A percentile compares a stretch with the other conserved stretches of the same genome.
Evolutionary conservation across 2,888 invertebrate species (phyloP).

Genomic region (Meloe dianella): DNA sequence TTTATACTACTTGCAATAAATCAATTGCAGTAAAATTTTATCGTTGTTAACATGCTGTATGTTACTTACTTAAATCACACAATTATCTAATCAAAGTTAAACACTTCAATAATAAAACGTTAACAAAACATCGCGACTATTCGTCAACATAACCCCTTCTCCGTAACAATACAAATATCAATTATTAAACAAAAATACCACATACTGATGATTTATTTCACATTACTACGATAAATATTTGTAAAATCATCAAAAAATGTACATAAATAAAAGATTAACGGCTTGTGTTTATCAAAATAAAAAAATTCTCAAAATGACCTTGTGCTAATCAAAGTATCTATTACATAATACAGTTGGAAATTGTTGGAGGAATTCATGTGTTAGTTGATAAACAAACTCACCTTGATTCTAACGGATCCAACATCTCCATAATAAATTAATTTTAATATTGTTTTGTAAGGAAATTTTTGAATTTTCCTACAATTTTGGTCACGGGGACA

Average conservation of each 20-base stretch:
- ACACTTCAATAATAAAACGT: neutral
- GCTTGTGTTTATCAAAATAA: constrained; percentile 17
- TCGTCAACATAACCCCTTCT: constrained; percentile 30
- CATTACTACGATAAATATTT: constrained; percentile 28
- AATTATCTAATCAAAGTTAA: constrained; percentile 1
- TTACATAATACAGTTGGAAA: constrained; percentile 45
- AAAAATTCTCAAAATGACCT: constrained; percentile 36
- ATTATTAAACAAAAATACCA: neutral
- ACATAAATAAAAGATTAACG: constrained; percentile 18
- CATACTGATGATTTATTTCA: neutral
- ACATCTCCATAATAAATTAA: constrained; percentile 63
- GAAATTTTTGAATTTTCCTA: constrained; percentile 70
- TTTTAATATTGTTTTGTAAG: constrained; percentile 52
- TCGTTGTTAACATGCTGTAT: neutral
- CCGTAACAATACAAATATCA: constrained; percentile 33
- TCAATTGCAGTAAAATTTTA: no score
- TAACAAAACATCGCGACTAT: neutral
- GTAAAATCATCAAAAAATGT: constrained; percentile 34
- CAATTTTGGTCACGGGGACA: constrained; percentile 77
- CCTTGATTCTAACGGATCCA: constrained; percentile 70
- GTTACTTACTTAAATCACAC: neutral
- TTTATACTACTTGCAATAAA: no score
- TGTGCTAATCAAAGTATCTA: constrained; percentile 35
- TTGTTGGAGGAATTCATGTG: constrained; percentile 39
- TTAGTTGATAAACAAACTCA: constrained; percentile 50